Evolutionary conservation across 2,113 vertebrate species (phyloP).

Genomic region (Brachyistius frenatus): DNA sequence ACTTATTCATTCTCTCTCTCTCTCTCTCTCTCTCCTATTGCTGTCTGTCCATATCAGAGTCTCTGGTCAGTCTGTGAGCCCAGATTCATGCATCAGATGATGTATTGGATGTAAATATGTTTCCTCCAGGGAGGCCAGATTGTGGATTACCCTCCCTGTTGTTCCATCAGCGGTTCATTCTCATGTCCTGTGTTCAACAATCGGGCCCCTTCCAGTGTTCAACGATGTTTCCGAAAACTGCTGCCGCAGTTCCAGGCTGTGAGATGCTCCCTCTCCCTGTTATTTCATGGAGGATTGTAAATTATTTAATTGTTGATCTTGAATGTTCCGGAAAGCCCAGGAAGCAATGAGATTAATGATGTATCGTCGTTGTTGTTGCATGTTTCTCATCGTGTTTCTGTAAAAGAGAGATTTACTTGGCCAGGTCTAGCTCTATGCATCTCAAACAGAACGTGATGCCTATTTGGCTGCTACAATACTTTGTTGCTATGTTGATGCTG

Average conservation of each 20-base stretch:
- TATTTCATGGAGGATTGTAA: conserved; percentile 75
- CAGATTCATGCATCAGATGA: conserved; percentile 59
- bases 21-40: conserved; percentile 26
- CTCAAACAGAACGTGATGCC: conserved; percentile 79
- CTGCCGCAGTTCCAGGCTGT: conserved; percentile 45
- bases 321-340: conserved; percentile 78
- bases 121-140: conserved; percentile 57
- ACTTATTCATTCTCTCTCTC: conserved; percentile 16
- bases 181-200: conserved; percentile 55
- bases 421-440: conserved; percentile 80
- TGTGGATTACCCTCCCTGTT: conserved; percentile 47
- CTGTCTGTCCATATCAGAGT: conserved; percentile 61
- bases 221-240: conserved; percentile 47
- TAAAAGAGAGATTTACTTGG: conserved; percentile 80
- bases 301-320: conserved; percentile 75
- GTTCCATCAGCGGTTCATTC: conserved; percentile 48
- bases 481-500: conserved; percentile 80
- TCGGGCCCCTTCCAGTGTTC: conserved; percentile 58
- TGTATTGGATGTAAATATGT: conserved; percentile 79
- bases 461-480: conserved; percentile 77
- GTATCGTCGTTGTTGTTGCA: conserved; percentile 83
- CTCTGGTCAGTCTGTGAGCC: conserved; percentile 71
- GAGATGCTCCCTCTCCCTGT: conserved; percentile 52
- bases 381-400: conserved; percentile 83
- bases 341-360: conserved; percentile 81